Conservation (phyloP, 2,113 vertebrate genomes). For the Pogonocichla stellata region DNA sequence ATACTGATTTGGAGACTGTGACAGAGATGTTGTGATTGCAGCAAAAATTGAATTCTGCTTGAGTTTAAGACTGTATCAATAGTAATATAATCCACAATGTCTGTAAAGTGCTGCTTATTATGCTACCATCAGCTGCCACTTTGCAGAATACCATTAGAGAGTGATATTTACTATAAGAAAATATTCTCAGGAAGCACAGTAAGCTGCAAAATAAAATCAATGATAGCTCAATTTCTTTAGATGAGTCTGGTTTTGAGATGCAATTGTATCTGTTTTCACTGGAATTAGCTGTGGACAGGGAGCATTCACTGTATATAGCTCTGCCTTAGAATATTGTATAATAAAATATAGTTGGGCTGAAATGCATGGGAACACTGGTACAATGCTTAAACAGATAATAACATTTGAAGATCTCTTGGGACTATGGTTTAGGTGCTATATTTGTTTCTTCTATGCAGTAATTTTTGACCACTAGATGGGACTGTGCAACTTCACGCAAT, state of each 20-base stretch:
- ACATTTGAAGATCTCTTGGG: neutral
- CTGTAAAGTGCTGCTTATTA: neutral
- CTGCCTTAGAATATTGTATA: neutral
- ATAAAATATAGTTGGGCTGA: neutral
- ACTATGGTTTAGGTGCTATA: neutral
- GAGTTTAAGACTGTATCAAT: neutral
- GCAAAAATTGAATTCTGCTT: neutral
- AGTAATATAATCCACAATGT: neutral
- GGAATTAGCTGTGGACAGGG: neutral
- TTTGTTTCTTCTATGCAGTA: neutral
- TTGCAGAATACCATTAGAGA: neutral
- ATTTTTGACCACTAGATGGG: slow-evolving; percentile 72
- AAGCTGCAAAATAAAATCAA: slow-evolving; percentile 29
- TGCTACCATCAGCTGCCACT: neutral
- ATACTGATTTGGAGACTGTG: neutral
- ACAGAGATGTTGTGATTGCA: neutral
- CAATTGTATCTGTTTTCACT: neutral
- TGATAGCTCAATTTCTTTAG: neutral
- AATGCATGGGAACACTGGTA: neutral
- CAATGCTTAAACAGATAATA: neutral
- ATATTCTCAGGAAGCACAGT: neutral
- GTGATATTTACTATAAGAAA: neutral
- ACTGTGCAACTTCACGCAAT: slow-evolving; percentile 58
- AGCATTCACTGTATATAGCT: neutral
- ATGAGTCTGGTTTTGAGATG: neutral